A percentile compares a stretch with the other conserved stretches of the same genome.
Evolutionary conservation across 64 coral and sea anemone species (phyloP).

Genomic region (Actinia tenebrosa): DNA sequence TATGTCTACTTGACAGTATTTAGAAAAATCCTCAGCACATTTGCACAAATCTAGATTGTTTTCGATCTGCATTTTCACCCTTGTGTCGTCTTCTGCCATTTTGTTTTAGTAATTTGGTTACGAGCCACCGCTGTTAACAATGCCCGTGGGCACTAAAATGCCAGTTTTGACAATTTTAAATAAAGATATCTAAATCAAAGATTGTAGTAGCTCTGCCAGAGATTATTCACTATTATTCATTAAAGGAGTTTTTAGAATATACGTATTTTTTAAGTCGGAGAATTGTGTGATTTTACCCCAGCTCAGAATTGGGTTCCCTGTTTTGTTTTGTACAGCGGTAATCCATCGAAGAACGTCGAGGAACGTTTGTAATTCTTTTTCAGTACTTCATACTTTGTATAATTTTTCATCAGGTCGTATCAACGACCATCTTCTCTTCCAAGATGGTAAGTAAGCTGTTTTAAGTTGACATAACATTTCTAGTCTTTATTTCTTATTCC

Average conservation of each 20-base stretch:
- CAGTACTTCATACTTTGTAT: background rate
- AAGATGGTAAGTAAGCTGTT: conserved; percentile 72
- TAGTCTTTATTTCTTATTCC: background rate
- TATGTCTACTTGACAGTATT: conserved; percentile 83
- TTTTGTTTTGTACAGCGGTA: conserved; percentile 55
- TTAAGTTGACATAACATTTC: background rate
- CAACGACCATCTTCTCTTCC: conserved; percentile 73
- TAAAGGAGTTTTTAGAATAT: too few relatives aligned
- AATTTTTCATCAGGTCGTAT: conserved; percentile 60
- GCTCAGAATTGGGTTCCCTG: background rate
- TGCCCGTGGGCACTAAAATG: background rate
- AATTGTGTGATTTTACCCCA: too few relatives aligned
- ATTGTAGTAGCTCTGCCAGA: too few relatives aligned
- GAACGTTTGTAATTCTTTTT: conserved; percentile 30
- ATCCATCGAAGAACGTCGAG: conserved; percentile 39
- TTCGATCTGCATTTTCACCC: conserved; percentile 15
- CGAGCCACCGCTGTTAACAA: conserved; percentile 20
- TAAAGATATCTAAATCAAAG: background rate
- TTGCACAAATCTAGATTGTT: conserved; percentile 38
- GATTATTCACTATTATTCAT: too few relatives aligned
- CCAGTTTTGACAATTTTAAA: background rate
- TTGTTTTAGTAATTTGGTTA: conserved; percentile 14
- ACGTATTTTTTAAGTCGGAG: too few relatives aligned
- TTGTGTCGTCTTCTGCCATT: conserved; percentile 65
- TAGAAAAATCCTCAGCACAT: conserved; percentile 66